Conservation (phyloP, 2,888 invertebrate genomes). For the Drosophila atripex region DNA sequence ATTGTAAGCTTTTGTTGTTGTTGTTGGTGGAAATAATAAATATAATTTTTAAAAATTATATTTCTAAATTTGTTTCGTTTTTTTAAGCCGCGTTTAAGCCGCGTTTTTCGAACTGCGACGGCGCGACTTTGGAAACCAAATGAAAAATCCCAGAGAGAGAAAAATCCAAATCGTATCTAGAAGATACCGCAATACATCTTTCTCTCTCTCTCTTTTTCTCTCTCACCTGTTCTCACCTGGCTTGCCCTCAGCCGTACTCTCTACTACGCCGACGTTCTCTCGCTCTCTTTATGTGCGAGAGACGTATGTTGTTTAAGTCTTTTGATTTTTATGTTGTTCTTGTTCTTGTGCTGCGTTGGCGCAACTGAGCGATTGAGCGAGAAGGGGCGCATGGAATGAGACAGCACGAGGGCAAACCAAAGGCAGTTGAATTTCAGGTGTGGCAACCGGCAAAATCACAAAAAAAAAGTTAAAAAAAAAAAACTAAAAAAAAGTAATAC, state of each 20-base stretch:
- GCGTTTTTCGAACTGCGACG: conserved; percentile 44
- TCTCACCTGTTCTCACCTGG: background rate
- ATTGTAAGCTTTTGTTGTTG: background rate
- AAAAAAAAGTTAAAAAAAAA: conserved; percentile 11
- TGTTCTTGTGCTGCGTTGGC: conserved; percentile 29
- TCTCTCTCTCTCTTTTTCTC: background rate
- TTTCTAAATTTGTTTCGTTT: conserved; percentile 7
- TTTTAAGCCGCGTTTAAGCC: conserved; percentile 22
- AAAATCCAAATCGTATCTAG: background rate
- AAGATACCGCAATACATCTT: background rate
- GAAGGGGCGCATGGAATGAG: background rate
- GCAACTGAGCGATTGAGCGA: conserved; percentile 20
- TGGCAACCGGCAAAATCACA: conserved; percentile 52
- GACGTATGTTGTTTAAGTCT: conserved; percentile 50
- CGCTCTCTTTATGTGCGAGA: conserved; percentile 19
- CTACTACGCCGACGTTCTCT: background rate
- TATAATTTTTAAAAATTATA: conserved; percentile 5
- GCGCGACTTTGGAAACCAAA: conserved; percentile 43
- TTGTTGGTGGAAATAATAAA: background rate
- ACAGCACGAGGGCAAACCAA: background rate
- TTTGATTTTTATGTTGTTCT: conserved; percentile 30
- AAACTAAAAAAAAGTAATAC: conserved; percentile 12
- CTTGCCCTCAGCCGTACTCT: background rate
- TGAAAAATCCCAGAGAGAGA: conserved; percentile 21
- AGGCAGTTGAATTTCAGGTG: conserved; percentile 46